Conservation (phyloP, 2,888 invertebrate genomes). For the Thalpophila matura region DNA sequence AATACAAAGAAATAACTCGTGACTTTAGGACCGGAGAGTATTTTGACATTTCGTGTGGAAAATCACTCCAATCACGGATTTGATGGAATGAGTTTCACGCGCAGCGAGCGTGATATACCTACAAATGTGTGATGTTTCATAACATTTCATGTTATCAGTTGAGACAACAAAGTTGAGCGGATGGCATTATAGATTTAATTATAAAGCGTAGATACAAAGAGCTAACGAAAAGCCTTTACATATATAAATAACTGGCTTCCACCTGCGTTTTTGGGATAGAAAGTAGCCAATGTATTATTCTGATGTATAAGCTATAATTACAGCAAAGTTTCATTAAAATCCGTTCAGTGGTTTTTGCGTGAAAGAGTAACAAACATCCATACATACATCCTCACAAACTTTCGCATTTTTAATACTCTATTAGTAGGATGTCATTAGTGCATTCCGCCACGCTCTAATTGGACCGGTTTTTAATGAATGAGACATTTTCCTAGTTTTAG, state of each 20-base stretch:
- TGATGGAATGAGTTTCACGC: constrained; percentile 36
- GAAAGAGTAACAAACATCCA: too few species aligned
- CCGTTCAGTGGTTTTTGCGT: too few species aligned
- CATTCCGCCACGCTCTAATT: background rate
- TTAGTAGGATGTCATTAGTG: background rate
- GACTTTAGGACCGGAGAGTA: constrained; percentile 38
- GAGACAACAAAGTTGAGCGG: constrained; percentile 19
- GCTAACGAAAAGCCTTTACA: background rate
- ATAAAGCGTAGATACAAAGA: background rate
- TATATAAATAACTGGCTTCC: too few species aligned
- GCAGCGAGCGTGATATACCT: constrained; percentile 32
- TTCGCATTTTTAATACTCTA: too few species aligned
- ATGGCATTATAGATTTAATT: constrained; percentile 12
- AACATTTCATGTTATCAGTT: constrained; percentile 38
- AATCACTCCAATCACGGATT: constrained; percentile 38
- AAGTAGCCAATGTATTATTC: too few species aligned
- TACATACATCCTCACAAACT: too few species aligned
- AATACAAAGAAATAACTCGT: constrained; percentile 50
- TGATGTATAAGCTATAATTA: too few species aligned
- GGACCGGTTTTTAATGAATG: constrained; percentile 21
- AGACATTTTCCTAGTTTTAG: background rate
- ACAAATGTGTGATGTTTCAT: constrained; percentile 30
- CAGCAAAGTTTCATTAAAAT: too few species aligned
- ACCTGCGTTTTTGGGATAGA: too few species aligned
- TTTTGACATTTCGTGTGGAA: constrained; percentile 47